Evolutionary conservation across 2,888 invertebrate species (phyloP).

Genomic region (Mayetiola destructor): DNA sequence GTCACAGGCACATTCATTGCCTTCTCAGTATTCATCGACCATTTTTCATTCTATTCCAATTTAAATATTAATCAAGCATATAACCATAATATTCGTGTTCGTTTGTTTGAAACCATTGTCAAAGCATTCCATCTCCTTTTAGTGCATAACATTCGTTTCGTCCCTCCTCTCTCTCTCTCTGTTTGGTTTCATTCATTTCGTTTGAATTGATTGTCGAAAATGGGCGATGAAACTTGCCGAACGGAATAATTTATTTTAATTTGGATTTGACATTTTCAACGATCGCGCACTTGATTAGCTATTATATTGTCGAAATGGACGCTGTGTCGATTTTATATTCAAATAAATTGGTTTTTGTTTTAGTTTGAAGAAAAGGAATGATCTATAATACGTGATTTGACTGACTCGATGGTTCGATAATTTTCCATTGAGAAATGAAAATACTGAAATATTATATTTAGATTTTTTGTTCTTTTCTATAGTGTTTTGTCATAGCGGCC

Average conservation of each 20-base stretch:
- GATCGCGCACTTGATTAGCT: slow-evolving; percentile 10
- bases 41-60: slow-evolving; percentile 12
- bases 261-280: slow-evolving; percentile 11
- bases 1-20: too few species aligned
- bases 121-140: neutral
- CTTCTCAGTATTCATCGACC: slow-evolving; percentile 1
- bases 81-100: slow-evolving; percentile 13
- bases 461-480: neutral
- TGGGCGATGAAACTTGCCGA: neutral
- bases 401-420: too few species aligned
- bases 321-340: neutral
- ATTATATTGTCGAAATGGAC: neutral
- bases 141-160: neutral
- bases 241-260: slow-evolving; percentile 13
- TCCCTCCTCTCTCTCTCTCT: neutral
- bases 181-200: neutral
- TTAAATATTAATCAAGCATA: slow-evolving; percentile 13
- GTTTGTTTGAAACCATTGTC: too few species aligned
- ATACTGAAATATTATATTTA: too few species aligned
- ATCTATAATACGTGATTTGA: neutral
- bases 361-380: neutral
- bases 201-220: neutral
- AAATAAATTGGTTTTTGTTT: slow-evolving; percentile 13
- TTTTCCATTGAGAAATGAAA: slow-evolving; percentile 1
- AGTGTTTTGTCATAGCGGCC: too few species aligned